Percentiles rank a stretch among this genome's conserved stretches.
phyloP scores from a whole-genome alignment of 2,888 invertebrate species.

The Drosophila demipolita region DNA sequence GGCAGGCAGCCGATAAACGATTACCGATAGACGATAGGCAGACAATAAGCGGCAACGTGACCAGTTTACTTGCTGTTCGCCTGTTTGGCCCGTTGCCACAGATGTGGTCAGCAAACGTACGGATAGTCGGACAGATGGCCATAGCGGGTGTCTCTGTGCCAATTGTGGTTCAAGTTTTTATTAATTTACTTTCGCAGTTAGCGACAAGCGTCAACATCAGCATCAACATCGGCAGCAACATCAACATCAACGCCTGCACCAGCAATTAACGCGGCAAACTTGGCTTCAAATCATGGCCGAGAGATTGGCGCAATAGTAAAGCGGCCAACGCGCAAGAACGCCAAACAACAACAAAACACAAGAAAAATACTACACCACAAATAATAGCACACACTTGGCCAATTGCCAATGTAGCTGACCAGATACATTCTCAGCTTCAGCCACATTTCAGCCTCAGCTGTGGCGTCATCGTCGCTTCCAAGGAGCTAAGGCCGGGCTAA shows the following conservation, averaged over 20 bases:
- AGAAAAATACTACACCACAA: background rate
- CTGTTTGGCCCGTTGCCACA: slow-evolving; percentile 67
- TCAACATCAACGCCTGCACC: slow-evolving; percentile 11
- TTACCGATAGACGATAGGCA: slow-evolving; percentile 17
- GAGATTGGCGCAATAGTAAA: slow-evolving; percentile 62
- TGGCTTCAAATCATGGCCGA: slow-evolving; percentile 61
- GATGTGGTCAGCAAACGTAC: slow-evolving; percentile 19
- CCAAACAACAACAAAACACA: background rate
- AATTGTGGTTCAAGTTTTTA: slow-evolving; percentile 65
- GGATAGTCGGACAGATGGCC: slow-evolving; percentile 30
- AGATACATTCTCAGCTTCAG: slow-evolving; percentile 11
- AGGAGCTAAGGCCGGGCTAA: slow-evolving; percentile 24
- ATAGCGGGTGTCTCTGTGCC: slow-evolving; percentile 77
- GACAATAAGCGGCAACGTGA: slow-evolving; percentile 31
- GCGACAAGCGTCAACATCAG: slow-evolving; percentile 26
- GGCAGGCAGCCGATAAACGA: slow-evolving; percentile 16
- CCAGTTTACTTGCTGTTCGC: slow-evolving; percentile 40
- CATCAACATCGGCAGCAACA: slow-evolving; percentile 12
- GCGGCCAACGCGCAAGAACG: slow-evolving; percentile 57
- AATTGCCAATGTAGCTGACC: slow-evolving; percentile 31
- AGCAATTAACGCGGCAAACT: slow-evolving; percentile 45
- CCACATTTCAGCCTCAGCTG: slow-evolving; percentile 23
- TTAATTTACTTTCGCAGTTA: slow-evolving; percentile 67
- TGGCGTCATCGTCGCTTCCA: slow-evolving; percentile 34
- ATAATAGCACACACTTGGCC: slow-evolving; percentile 26